These are phyloP conservation scores for Sericinus montela DNA, from an alignment of 2,888 invertebrate species.

Conservation along the genomic window DNA sequence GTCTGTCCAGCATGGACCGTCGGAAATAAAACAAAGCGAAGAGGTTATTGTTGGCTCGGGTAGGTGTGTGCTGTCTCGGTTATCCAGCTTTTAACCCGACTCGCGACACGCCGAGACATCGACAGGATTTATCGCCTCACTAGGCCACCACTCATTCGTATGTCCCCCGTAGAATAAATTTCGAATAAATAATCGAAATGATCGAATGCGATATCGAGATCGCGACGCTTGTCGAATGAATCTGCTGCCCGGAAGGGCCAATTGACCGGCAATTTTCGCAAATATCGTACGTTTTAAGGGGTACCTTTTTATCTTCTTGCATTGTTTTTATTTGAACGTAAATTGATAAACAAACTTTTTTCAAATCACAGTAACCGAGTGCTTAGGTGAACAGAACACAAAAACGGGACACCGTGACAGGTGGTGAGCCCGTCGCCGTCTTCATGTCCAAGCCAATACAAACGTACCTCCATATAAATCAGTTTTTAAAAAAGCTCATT, in stretches of 20 bases:
- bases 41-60: constrained; percentile 74
- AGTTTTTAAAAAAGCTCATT: no score
- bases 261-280: constrained; percentile 19
- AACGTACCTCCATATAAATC: no score
- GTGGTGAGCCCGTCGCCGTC: no score
- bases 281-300: background rate
- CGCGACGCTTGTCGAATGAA: constrained; percentile 29
- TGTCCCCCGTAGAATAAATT: constrained; percentile 69
- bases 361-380: no score
- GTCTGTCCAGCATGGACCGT: constrained; percentile 53
- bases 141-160: constrained; percentile 75
- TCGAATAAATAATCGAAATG: constrained; percentile 61
- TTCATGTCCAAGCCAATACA: no score
- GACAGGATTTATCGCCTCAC: constrained; percentile 74
- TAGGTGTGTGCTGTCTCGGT: constrained; percentile 73
- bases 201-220: constrained; percentile 42
- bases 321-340: background rate
- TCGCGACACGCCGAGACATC: constrained; percentile 74
- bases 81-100: constrained; percentile 79
- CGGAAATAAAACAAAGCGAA: constrained; percentile 72
- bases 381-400: no score
- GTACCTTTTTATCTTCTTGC: background rate
- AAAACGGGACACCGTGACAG: no score
- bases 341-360: background rate
- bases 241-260: constrained; percentile 16